Evolutionary conservation across 2,888 invertebrate genomes (phyloP).

Genomic region (Philereme vetulata): DNA sequence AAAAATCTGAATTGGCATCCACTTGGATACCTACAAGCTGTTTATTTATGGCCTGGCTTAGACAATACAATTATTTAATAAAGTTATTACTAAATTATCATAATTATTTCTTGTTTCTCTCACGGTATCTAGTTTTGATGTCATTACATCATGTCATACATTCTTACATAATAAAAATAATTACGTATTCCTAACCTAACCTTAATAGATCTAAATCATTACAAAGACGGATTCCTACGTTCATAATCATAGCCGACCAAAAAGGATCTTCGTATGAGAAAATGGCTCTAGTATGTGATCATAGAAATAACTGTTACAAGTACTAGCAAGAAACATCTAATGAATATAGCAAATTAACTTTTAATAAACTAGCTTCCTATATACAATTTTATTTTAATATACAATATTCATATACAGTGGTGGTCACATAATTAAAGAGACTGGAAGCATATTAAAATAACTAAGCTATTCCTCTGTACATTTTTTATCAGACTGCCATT

Average conservation of each 20-base stretch:
- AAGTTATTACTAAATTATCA: constrained; percentile 12
- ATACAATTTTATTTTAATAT: too few relatives aligned
- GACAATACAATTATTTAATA: constrained; percentile 14
- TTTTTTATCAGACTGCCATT: too few relatives aligned
- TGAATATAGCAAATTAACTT: too few relatives aligned
- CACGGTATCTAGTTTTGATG: constrained; percentile 17
- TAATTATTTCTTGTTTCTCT: constrained; percentile 17
- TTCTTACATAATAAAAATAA: constrained; percentile 17
- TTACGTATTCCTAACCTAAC: constrained; percentile 13
- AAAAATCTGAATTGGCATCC: too few relatives aligned
- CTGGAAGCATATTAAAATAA: too few relatives aligned
- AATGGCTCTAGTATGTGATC: background rate
- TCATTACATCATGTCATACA: constrained; percentile 24
- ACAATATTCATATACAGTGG: too few relatives aligned
- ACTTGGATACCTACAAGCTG: too few relatives aligned
- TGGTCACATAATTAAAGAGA: too few relatives aligned
- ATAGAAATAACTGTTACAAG: too few relatives aligned
- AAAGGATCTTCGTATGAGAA: constrained; percentile 5
- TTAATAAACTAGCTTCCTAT: too few relatives aligned
- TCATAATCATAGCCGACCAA: constrained; percentile 9
- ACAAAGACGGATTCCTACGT: constrained; percentile 12
- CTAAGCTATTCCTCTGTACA: too few relatives aligned
- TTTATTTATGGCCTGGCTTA: background rate
- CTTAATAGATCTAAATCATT: constrained; percentile 10
- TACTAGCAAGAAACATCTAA: too few relatives aligned